A percentile compares a stretch with the other conserved stretches of the same genome.
Evolutionary conservation across 2,888 invertebrate genomes (phyloP).

Genomic region (Hydropsyche betteni): DNA sequence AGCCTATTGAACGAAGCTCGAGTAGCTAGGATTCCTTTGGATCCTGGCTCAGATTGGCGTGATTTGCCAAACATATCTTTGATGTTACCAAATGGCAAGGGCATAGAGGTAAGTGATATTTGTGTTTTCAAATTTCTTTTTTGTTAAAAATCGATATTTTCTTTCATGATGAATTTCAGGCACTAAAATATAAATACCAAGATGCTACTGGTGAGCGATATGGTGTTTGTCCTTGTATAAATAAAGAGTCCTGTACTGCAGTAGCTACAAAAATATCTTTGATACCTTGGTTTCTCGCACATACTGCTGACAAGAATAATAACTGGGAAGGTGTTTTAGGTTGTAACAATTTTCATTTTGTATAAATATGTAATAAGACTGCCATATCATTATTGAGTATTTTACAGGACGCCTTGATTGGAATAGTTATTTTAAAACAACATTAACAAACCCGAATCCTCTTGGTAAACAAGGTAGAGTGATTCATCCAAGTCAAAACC

Average conservation of each 20-base stretch:
- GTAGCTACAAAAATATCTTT: conserved; percentile 62
- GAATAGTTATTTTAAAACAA: conserved; percentile 66
- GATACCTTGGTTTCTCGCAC: conserved; percentile 68
- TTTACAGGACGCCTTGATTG: conserved; percentile 61
- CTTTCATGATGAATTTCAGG: conserved; percentile 47
- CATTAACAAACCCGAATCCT: conserved; percentile 64
- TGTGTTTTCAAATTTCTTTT: neutral
- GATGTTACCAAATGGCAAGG: conserved; percentile 61
- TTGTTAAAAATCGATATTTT: conserved; percentile 58
- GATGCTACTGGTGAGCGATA: conserved; percentile 55
- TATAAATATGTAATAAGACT: neutral
- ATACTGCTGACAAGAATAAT: conserved; percentile 65
- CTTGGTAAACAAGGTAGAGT: conserved; percentile 65
- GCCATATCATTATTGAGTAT: neutral
- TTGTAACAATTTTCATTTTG: conserved; percentile 17
- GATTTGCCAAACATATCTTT: conserved; percentile 65
- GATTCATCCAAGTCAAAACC: conserved; percentile 63
- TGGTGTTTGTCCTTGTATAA: conserved; percentile 65
- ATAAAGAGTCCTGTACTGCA: conserved; percentile 56
- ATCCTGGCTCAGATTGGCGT: conserved; percentile 65
- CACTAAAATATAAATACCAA: conserved; percentile 58
- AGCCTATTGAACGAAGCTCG: conserved; percentile 61
- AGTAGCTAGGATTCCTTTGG: conserved; percentile 62
- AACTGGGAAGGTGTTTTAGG: conserved; percentile 66
- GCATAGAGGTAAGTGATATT: conserved; percentile 52